phyloP scores from a whole-genome alignment of 2,113 vertebrate species.

The Myanophis thanlyinensis region DNA sequence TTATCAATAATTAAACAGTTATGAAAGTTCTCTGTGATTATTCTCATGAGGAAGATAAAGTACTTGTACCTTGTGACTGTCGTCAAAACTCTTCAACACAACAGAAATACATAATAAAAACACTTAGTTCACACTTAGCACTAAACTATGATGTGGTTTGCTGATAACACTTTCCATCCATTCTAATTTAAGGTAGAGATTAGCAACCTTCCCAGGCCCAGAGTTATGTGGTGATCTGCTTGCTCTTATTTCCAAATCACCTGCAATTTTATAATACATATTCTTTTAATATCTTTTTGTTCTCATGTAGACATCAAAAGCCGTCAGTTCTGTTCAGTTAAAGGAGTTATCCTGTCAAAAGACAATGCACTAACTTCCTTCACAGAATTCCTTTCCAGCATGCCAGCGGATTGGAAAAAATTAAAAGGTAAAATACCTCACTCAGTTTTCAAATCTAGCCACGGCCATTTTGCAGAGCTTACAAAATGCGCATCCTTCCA shows the following conservation, averaged over 20 bases:
- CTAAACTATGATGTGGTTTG: neutral
- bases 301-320: neutral
- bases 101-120: neutral
- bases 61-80: neutral
- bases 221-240: neutral
- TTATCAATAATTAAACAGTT: neutral
- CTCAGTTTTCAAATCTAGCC: neutral
- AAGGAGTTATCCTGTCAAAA: neutral
- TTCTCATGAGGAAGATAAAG: neutral
- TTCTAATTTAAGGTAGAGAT: neutral
- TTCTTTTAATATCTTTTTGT: neutral
- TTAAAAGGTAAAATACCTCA: neutral
- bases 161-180: neutral
- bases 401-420: neutral
- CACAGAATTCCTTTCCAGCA: neutral
- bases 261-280: neutral
- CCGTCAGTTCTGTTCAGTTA: neutral
- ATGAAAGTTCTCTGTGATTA: neutral
- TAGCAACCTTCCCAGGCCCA: neutral
- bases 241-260: neutral
- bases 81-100: neutral
- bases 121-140: neutral
- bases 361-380: neutral
- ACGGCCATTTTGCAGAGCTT: neutral
- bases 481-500: neutral